Evolutionary conservation across 2,113 vertebrate species (phyloP).

Genomic region (Pedionomus torquatus): DNA sequence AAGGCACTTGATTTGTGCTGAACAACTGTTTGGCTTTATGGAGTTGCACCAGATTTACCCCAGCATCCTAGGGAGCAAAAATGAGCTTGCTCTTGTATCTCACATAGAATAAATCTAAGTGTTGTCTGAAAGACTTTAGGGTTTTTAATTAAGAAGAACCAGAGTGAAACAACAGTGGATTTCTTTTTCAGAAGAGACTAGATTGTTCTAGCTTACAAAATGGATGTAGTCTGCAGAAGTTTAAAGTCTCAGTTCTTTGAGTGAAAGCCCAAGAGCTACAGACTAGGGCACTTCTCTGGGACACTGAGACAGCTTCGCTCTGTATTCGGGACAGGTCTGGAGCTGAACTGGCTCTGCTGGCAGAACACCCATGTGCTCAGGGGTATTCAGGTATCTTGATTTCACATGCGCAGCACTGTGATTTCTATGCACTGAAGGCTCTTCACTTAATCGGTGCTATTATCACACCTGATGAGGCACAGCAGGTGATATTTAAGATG

Average conservation of each 20-base stretch:
- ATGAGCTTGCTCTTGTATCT: neutral
- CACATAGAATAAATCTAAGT: neutral
- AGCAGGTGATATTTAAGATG: conserved; percentile 41
- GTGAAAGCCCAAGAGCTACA: neutral
- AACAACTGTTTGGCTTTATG: conserved; percentile 11
- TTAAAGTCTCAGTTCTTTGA: neutral
- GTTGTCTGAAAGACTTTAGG: neutral
- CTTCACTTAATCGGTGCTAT: conserved; percentile 38
- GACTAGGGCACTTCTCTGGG: neutral
- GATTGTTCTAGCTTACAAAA: neutral
- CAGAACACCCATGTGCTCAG: neutral
- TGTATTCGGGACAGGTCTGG: neutral
- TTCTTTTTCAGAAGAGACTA: neutral
- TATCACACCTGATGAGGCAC: conserved; percentile 64
- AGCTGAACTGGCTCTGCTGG: neutral
- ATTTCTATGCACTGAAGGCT: conserved; percentile 13
- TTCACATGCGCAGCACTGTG: neutral
- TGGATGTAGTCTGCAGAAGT: neutral
- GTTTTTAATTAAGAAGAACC: neutral
- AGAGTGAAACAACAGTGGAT: neutral
- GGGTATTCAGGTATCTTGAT: neutral
- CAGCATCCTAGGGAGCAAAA: neutral
- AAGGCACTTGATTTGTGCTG: conserved; percentile 12
- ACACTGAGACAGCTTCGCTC: neutral
- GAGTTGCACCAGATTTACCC: neutral